phyloP scores from a whole-genome alignment of 2,797 vertebrate genomes.

The Spondyliosoma cantharus region DNA sequence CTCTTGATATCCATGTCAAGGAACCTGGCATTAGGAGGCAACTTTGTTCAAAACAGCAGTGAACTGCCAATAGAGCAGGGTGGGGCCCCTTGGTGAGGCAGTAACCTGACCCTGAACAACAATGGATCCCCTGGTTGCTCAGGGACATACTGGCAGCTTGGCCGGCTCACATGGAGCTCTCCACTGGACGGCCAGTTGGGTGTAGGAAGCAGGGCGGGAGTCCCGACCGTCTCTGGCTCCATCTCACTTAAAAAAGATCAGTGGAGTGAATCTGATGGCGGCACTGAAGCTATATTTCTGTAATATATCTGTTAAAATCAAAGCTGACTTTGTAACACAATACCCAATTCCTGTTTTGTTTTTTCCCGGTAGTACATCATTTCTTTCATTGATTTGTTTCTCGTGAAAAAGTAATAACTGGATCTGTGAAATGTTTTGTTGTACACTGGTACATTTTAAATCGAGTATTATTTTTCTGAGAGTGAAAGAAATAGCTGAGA shows the following conservation, averaged over 20 bases:
- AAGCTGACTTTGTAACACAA: slow-evolving; percentile 9
- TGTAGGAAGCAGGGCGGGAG: slow-evolving; percentile 64
- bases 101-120: slow-evolving; percentile 93
- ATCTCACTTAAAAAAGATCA: slow-evolving; percentile 38
- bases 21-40: slow-evolving; percentile 89
- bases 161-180: slow-evolving; percentile 67
- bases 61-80: slow-evolving; percentile 92
- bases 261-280: slow-evolving; percentile 11
- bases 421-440: not conserved
- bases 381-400: not conserved
- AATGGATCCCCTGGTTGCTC: slow-evolving; percentile 94
- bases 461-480: not conserved
- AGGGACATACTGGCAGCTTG: slow-evolving; percentile 80
- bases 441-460: not conserved
- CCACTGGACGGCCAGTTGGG: slow-evolving; percentile 59
- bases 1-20: slow-evolving; percentile 82
- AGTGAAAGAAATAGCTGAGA: not conserved
- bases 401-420: not conserved
- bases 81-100: slow-evolving; percentile 90
- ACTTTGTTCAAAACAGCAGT: slow-evolving; percentile 92
- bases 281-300: slow-evolving; percentile 3
- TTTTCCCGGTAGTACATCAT: not conserved
- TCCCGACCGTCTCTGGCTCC: slow-evolving; percentile 59
- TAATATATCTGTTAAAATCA: not conserved
- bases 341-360: not conserved